phyloP scores from a whole-genome alignment of 2,888 invertebrate species.

The Ecdyonurus torrentis region DNA sequence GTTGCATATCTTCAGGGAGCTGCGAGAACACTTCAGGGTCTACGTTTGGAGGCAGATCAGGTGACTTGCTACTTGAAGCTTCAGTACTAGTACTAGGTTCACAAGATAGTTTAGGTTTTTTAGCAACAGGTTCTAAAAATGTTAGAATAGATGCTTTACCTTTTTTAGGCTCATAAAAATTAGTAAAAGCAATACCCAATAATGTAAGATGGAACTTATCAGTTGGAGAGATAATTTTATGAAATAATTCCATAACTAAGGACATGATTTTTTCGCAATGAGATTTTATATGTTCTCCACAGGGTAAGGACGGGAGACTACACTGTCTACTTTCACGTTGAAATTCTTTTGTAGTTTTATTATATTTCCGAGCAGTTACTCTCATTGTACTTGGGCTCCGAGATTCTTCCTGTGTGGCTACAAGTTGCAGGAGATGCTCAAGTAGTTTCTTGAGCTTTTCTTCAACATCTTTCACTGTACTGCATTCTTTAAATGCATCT shows the following conservation, averaged over 20 bases:
- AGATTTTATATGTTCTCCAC: conserved; percentile 25
- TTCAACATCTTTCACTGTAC: conserved; percentile 53
- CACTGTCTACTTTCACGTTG: conserved; percentile 61
- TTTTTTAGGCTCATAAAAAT: conserved; percentile 54
- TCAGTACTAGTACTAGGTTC: background rate
- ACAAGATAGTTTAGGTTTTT: conserved; percentile 37
- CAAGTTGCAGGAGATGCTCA: conserved; percentile 48
- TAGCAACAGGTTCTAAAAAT: conserved; percentile 60
- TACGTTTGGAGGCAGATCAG: conserved; percentile 27
- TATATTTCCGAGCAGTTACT: conserved; percentile 56
- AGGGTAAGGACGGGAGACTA: conserved; percentile 34
- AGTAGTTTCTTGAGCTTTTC: conserved; percentile 51
- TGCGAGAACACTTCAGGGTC: conserved; percentile 52
- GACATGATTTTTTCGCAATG: conserved; percentile 25
- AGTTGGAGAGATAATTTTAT: conserved; percentile 42
- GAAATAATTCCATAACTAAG: conserved; percentile 15
- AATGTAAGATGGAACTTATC: conserved; percentile 61
- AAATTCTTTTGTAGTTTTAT: conserved; percentile 44
- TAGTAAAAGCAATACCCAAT: conserved; percentile 64
- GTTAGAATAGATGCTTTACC: conserved; percentile 56
- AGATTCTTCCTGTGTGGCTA: conserved; percentile 49
- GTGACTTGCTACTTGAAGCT: background rate
- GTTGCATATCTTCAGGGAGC: conserved; percentile 51
- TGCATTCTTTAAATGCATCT: conserved; percentile 58
- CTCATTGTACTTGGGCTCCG: conserved; percentile 58